Base-by-base conservation (phyloP, 2,797 vertebrate species). In the Thamnophis elegans region DNA sequence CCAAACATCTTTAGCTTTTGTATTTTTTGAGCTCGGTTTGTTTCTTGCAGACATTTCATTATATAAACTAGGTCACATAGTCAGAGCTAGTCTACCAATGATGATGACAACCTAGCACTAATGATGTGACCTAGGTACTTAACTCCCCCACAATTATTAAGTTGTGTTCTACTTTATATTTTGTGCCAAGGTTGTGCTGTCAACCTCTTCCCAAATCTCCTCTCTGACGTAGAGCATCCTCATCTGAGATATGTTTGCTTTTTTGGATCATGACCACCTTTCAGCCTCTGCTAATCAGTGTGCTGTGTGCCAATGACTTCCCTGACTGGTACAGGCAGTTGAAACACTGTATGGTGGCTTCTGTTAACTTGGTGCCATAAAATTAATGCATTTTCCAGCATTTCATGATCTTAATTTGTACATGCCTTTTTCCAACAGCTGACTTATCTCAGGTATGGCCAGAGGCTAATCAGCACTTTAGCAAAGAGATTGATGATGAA, bases 371-470 rank as follows among this genome's bases (percentile, higher is more conserved):
- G 65, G 62, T 25, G 60, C 32, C 8, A 13, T 90, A n/a, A 42
- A 54, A 73, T 58, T 3, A 91, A 82, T 42, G n/a, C 10, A 11
- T 87, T 87, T 59, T 42, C 12, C 4, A 28, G 3, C 16, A 56
- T 56, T 87, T 54, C 7, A 36, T 88, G 87, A 68, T 59, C 58
- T 88, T 93, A 56, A 56, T 62, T 18, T 25, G 68, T 91, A 16
- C 92, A 22, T 94, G 1, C 85, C 53, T 91, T 89, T 94, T 85
- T 26, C 94, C 90, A 92, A 96, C 95, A 99, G 99, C 99, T 96
- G 99, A 99, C 97, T 98, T 99, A 97, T 99, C 99, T 98, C 99
- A 99, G 98, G 99, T 99, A 95, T 99, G 99, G 99, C 99, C 99
- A 73, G 99, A 99, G 97, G 99, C 99, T 97, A 99, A 99, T 97